Base-by-base conservation (phyloP, 2,888 invertebrate species). In the Caenorhabditis becei region DNA sequence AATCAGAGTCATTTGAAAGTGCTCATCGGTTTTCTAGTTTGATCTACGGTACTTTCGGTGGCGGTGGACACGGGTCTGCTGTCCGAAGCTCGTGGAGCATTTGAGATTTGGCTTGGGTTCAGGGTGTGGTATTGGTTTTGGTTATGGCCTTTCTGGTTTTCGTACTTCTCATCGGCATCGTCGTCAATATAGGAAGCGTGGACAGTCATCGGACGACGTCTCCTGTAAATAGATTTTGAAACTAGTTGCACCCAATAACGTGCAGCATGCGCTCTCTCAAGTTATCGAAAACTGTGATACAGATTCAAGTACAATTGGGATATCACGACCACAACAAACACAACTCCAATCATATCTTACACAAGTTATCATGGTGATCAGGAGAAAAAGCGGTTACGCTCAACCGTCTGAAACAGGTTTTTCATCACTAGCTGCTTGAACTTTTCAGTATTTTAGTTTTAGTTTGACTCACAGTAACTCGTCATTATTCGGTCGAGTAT, bases 381-480 rank as follows among this genome's bases (percentile, higher is more conserved):
- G 65, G 61, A 41, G 78, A 62, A 24, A 71, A 80, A 1, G 75
- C 70, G 14, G 63, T 53, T n/a, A 80, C 56, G 53, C 80, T 80
- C 62, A 80, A 49, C 24, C 61, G 41, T 65, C 80, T 80, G 70
- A 70, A 80, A 80, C 41, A 8, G 14, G 35, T 41, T 65, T n/a
- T 23, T 14, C 44, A 32, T 32, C n/a, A n/a, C n/a, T n/a, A n/a
- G 24, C 18, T 62, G 2, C 24, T 44, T 4, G 28, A 62, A 26
- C n/a, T 26, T 28, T 47, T 10, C 11, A 44, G 28, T 16, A 18
- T 8, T 35, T 23, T 49, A 49, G 16, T n/a, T 49, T 49, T 49
- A n/a, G 24, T 54, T 14, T 8, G 3, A 82, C 77, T 82, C 54
- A 82, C 82, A 82, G 49, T 24, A 82, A 54, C n/a, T 75, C 77